Evolutionary conservation across 92 coral and sea anemone species (phyloP).

Genomic region (Phenganax stokvisi): DNA sequence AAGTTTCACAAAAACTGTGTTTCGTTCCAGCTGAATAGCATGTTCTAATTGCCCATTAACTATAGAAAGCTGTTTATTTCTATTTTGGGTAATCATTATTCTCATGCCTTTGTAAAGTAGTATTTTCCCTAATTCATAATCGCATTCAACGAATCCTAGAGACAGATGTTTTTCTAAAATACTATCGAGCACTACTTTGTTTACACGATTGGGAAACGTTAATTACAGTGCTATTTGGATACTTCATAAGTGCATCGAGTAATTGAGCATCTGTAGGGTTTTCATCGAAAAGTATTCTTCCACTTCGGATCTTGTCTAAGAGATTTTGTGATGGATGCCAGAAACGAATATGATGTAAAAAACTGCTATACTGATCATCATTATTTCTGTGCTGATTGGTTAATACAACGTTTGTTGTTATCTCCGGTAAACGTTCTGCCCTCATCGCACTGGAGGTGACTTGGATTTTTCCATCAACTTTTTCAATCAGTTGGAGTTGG

Average conservation of each 20-base stretch:
- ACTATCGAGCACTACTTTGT: no score
- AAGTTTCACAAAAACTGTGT: no score
- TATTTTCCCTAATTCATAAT: no score
- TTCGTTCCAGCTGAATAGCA: no score
- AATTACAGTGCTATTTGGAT: no score
- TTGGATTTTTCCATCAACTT: conserved; percentile 11
- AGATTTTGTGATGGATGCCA: conserved; percentile 34
- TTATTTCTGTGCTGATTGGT: conserved; percentile 25
- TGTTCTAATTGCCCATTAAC: no score
- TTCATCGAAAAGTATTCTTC: neutral
- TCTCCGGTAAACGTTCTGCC: neutral
- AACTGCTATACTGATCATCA: conserved; percentile 1
- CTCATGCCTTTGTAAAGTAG: no score
- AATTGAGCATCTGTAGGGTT: conserved; percentile 28
- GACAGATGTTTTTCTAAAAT: no score
- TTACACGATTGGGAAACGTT: no score
- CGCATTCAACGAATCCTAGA: no score
- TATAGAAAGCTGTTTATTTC: no score
- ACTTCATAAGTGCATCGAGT: neutral
- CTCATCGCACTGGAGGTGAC: conserved; percentile 3
- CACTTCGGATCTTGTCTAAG: conserved; percentile 18
- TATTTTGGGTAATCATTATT: no score
- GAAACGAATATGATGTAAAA: conserved; percentile 29
- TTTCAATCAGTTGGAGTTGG: conserved; percentile 37
- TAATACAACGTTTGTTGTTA: conserved; percentile 15